These are phyloP conservation scores for Clusia tigrina DNA, from an alignment of 2,888 invertebrate genomes.

Conservation along the genomic window DNA sequence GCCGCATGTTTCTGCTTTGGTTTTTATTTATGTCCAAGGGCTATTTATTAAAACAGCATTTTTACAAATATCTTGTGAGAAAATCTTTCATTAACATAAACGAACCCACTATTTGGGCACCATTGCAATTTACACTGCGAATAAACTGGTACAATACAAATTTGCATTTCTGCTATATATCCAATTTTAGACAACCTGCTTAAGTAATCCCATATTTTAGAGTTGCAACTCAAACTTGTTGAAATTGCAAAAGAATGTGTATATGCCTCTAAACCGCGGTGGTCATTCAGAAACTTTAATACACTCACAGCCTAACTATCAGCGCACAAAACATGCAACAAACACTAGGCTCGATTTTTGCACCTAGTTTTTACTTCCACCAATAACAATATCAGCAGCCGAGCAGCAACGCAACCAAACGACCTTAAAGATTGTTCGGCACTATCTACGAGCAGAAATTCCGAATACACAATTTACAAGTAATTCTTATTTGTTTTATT, in stretches of 20 bases:
- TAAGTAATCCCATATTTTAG: background rate
- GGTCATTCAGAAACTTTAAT: background rate
- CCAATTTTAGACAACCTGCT: too few species aligned
- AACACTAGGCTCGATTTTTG: background rate
- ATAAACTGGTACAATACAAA: too few species aligned
- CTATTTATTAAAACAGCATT: too few species aligned
- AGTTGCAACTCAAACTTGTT: background rate
- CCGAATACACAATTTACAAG: background rate
- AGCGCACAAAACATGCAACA: background rate
- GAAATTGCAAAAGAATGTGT: background rate
- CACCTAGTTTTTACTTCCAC: background rate
- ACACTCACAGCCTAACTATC: background rate
- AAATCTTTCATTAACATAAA: too few species aligned
- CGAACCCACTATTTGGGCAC: too few species aligned
- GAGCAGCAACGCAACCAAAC: slow-evolving; percentile 4
- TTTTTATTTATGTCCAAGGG: too few species aligned
- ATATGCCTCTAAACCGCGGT: background rate
- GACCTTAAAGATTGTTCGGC: slow-evolving; percentile 1
- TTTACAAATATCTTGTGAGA: too few species aligned
- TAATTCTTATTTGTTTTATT: slow-evolving; percentile 6
- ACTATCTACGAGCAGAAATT: background rate
- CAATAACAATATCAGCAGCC: too few species aligned
- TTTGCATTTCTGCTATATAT: too few species aligned
- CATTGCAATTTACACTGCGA: too few species aligned
- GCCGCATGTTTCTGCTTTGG: too few species aligned